Evolutionary conservation across 2,888 invertebrate genomes (phyloP), one percentile per base, ranked within the genome.

Genomic region (Hypomecis punctinalis): DNA sequence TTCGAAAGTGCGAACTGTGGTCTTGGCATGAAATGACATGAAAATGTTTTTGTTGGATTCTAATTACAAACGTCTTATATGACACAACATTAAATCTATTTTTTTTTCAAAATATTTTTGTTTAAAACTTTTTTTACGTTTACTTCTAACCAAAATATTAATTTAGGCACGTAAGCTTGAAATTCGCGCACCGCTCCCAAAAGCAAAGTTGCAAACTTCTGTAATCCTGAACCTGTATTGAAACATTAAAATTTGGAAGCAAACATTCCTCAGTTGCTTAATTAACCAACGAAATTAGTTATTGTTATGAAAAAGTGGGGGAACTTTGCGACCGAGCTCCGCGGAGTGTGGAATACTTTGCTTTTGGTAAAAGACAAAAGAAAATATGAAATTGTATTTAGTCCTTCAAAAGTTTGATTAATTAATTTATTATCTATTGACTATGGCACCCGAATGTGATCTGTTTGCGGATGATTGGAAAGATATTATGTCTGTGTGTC

Each of bases 201-300:
- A 48, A 59, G 56, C 11, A 59, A 76, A 77, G 69, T 76, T 75
- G 0, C n/a, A 56, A 71, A 72, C 70, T 75, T 70, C 66, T 66
- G 76, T 78, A 75, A 79, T 73, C 76, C 75, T 54, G 68, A 73
- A 76, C 75, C 74, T 78, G 76, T 79, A 79, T 80, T 74, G 76
- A 74, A 78, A 77, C 76, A 76, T 78, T 78, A 79, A 76, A 76
- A 76, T 79, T 81, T 81, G 71, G 72, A 62, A 74, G 75, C 73
- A 75, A 82, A 79, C 81, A 80, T 79, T 83, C 79, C 77, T 78
- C 80, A 79, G 82, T 80, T 78, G 81, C 79, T 81, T 84, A 84
- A 88, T 88, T 86, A 86, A 83, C 84, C 82, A 79, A 78, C 80
- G 75, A 82, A 86, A 86, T 86, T 87, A 87, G 85, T 84, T 85